phyloP scores from a whole-genome alignment of 2,797 vertebrate genomes.

The Australoheros facetus region DNA sequence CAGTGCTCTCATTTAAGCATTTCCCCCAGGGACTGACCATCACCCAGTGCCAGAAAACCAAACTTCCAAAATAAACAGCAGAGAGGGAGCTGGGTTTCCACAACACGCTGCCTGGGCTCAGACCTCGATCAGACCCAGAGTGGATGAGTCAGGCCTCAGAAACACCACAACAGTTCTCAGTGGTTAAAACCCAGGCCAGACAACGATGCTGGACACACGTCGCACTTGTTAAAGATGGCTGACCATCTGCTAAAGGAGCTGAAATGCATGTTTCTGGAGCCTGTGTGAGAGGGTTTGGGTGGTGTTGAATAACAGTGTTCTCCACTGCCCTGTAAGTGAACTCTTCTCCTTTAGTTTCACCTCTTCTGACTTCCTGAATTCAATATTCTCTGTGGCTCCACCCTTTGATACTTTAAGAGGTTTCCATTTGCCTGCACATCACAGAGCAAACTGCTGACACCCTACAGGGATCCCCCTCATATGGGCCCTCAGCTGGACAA shows the following conservation, averaged over 20 bases:
- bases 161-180: constrained; percentile 15
- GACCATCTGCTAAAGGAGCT: background rate
- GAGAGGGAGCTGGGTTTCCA: constrained; percentile 50
- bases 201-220: background rate
- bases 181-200: constrained; percentile 19
- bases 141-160: constrained; percentile 11
- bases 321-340: background rate
- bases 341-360: background rate
- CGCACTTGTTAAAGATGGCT: constrained; percentile 1
- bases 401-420: constrained; percentile 10
- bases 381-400: constrained; percentile 2
- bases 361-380: background rate
- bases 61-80: constrained; percentile 67
- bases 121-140: constrained; percentile 24
- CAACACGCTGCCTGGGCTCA: constrained; percentile 23
- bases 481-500: background rate
- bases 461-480: background rate
- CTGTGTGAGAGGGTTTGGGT: background rate
- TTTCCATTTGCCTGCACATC: constrained; percentile 4
- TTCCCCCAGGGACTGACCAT: constrained; percentile 50
- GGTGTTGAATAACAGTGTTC: background rate
- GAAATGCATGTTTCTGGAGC: background rate
- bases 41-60: constrained; percentile 37
- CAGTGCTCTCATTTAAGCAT: constrained; percentile 20
- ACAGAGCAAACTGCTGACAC: background rate